Conservation (phyloP, 2,113 vertebrate species). For the Mesocricetus auratus region DNA sequence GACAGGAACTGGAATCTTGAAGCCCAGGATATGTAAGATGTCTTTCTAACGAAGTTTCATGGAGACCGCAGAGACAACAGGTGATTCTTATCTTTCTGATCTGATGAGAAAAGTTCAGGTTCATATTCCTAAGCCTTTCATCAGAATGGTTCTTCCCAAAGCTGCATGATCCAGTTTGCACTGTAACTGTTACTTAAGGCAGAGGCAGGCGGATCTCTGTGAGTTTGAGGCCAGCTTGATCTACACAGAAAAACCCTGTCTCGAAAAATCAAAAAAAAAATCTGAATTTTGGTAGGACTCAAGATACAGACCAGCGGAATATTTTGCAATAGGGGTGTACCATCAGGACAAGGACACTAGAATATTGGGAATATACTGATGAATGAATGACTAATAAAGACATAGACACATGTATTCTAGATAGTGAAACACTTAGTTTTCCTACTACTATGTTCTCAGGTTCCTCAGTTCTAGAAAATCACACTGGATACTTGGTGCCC, state of each 20-base stretch:
- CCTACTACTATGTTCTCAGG: background rate
- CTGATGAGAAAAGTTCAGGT: slow-evolving; percentile 21
- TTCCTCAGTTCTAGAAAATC: background rate
- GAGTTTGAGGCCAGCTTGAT: too few relatives aligned
- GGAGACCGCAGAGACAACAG: background rate
- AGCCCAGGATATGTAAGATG: background rate
- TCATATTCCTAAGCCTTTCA: background rate
- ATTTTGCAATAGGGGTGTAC: background rate
- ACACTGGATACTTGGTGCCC: background rate
- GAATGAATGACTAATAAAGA: slow-evolving; percentile 2
- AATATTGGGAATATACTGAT: background rate
- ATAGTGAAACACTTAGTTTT: background rate
- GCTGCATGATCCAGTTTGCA: background rate
- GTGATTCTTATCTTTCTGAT: background rate
- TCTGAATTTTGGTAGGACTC: background rate
- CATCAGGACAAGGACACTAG: background rate
- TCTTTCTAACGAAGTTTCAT: background rate
- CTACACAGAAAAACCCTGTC: too few relatives aligned
- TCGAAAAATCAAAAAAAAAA: background rate
- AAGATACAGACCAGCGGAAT: background rate
- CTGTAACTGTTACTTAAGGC: background rate
- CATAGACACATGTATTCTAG: background rate
- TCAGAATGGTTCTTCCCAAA: background rate
- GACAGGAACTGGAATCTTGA: background rate
- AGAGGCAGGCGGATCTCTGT: too few relatives aligned